These are phyloP conservation scores for Helleia helle DNA, from an alignment of 2,888 invertebrate genomes.

Conservation along the genomic window DNA sequence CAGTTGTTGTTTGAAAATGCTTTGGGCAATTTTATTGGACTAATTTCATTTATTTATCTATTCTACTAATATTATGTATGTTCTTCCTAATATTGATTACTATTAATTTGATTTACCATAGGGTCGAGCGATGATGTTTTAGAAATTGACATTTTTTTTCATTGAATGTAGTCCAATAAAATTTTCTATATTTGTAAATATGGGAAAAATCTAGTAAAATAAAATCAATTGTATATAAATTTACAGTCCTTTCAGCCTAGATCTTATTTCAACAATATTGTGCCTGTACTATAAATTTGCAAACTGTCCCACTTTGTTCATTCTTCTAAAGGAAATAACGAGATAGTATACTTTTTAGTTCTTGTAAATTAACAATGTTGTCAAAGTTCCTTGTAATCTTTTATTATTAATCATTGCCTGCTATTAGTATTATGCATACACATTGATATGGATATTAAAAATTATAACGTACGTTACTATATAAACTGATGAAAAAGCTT, in stretches of 20 bases:
- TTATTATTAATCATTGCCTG: constrained; percentile 6
- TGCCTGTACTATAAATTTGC: constrained; percentile 9
- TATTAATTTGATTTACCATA: background rate
- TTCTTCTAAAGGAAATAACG: constrained; percentile 4
- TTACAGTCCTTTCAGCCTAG: constrained; percentile 11
- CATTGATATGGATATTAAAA: constrained; percentile 1
- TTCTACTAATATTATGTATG: background rate
- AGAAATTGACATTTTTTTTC: background rate
- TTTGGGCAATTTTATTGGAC: constrained; percentile 20
- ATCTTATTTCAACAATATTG: constrained; percentile 6
- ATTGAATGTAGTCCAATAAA: constrained; percentile 7
- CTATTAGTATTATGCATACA: constrained; percentile 5
- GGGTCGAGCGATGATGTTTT: background rate
- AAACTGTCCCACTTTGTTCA: constrained; percentile 10
- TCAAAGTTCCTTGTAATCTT: constrained; percentile 10
- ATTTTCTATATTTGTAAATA: constrained; percentile 20
- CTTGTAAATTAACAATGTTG: constrained; percentile 2
- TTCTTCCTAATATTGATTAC: background rate
- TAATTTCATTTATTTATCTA: constrained; percentile 5
- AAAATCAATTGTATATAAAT: constrained; percentile 17
- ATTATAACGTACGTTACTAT: background rate
- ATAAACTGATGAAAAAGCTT: constrained; percentile 1
- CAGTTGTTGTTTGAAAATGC: constrained; percentile 16
- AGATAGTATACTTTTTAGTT: constrained; percentile 4
- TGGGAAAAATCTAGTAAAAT: constrained; percentile 12